Base-by-base conservation (phyloP, 1,140 invertebrate species). In the Drosophila miranda region DNA sequence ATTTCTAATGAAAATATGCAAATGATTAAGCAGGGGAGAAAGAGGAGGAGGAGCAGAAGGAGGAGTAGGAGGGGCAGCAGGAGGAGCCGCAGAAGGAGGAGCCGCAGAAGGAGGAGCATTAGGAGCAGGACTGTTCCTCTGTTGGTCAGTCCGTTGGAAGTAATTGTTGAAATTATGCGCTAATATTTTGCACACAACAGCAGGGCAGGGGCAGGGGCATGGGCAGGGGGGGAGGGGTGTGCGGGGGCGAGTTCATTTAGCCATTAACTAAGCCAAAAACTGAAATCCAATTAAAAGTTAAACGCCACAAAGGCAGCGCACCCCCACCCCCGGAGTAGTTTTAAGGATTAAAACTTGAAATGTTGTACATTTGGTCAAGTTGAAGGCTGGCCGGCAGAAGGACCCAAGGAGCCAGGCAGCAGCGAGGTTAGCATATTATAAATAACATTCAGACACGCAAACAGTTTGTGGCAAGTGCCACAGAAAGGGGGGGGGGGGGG, bases 381-480 rank as follows among this genome's bases (percentile, higher is more conserved):
- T 84, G 73, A 86, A 74, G 80, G 72, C 69, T 60, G 34, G 34
- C 3, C 56, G 28, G 28, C 1, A 8, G 28, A 14, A 45, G 41
- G 11, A 30, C 44, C 9, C 42, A 23, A 43, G 28, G 28, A 30
- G 50, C 34, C 14, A 21, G 30, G 28, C 48, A 28, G 28, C 28
- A 44, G 43, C 49, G 43, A 42, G 64, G 49, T 67, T 68, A 61
- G 61, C 49, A 73, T 74, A 70, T 86, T 84, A 84, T 84, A 84
- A 84, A 84, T 86, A 84, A 81, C 81, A 70, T 79, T 43, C 77
- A 81, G 86, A 86, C 81, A 84, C 81, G 80, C 80, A 84, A 84
- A 61, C 77, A 68, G 78, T 81, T 86, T 81, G 73, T 38, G 68
- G 73, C 78, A 84, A 81, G 80, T 80, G 55, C 48, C 49, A 41